Conservation (phyloP, 2,797 vertebrate species). For the Poecilia picta region DNA sequence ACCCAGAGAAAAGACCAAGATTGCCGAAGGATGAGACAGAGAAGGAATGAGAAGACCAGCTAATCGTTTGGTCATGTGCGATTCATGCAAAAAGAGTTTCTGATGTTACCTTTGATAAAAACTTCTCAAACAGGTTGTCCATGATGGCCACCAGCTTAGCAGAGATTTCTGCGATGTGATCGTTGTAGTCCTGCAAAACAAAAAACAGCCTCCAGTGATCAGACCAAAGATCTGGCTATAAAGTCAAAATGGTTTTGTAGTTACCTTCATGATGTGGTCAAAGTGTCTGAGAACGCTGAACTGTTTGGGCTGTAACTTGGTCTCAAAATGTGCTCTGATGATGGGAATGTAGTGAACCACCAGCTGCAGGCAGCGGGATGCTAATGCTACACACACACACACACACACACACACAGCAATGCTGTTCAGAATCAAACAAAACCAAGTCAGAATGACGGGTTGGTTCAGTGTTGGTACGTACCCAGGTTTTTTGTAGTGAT, state of each 20-base stretch:
- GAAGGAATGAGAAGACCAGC: no score
- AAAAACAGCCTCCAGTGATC: slow-evolving; percentile 31
- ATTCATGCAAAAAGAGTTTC: neutral
- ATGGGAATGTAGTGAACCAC: slow-evolving; percentile 96
- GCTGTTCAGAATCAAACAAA: neutral
- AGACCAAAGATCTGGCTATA: neutral
- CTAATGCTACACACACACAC: slow-evolving; percentile 83
- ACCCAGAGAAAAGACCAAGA: neutral
- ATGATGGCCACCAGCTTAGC: slow-evolving; percentile 98
- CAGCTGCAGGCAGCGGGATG: slow-evolving; percentile 95
- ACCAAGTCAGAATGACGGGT: neutral
- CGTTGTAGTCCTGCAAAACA: slow-evolving; percentile 92
- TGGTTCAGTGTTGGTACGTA: slow-evolving; percentile 65
- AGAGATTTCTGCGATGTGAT: slow-evolving; percentile 95
- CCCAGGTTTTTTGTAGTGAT: slow-evolving; percentile 99
- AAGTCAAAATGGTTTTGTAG: neutral
- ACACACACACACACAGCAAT: no score
- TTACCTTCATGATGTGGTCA: slow-evolving; percentile 98
- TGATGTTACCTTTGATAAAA: slow-evolving; percentile 88
- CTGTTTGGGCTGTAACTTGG: slow-evolving; percentile 94
- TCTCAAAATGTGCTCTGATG: slow-evolving; percentile 94
- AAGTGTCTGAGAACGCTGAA: slow-evolving; percentile 94
- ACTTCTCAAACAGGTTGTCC: slow-evolving; percentile 96
- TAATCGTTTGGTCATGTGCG: neutral
- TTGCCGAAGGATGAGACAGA: neutral